Percentiles rank a stretch among this genome's conserved stretches.
These are phyloP conservation scores for Ophioninae sp. DNA, from an alignment of 2,888 invertebrate species.

Conservation along the genomic window DNA sequence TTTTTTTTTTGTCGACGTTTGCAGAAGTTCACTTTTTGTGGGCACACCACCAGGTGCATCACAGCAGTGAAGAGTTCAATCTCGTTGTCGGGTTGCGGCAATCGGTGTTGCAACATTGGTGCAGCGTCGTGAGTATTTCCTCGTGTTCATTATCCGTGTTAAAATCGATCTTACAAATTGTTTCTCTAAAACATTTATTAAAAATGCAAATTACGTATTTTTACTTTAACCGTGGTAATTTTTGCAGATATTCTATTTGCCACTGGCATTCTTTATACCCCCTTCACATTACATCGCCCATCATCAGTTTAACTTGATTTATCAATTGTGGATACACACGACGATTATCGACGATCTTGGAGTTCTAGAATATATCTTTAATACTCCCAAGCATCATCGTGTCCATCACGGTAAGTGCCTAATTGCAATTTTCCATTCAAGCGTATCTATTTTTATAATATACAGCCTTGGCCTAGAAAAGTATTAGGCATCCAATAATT, in stretches of 20 bases:
- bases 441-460: no score
- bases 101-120: slow-evolving; percentile 90
- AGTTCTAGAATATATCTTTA: slow-evolving; percentile 92
- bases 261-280: slow-evolving; percentile 89
- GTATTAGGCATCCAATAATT: no score
- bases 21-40: slow-evolving; percentile 93
- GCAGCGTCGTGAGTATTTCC: slow-evolving; percentile 87
- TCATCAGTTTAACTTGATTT: slow-evolving; percentile 93
- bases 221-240: background rate
- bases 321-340: slow-evolving; percentile 97
- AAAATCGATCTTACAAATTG: background rate
- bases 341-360: slow-evolving; percentile 90
- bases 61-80: slow-evolving; percentile 95
- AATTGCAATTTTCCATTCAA: slow-evolving; percentile 12
- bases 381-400: slow-evolving; percentile 95
- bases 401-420: slow-evolving; percentile 88
- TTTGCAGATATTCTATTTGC: slow-evolving; percentile 87
- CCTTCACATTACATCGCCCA: slow-evolving; percentile 92
- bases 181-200: background rate
- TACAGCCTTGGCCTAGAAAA: no score
- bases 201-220: background rate
- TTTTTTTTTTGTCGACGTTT: slow-evolving; percentile 68
- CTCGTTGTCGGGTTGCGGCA: slow-evolving; percentile 92
- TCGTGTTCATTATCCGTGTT: slow-evolving; percentile 39
- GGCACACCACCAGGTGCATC: slow-evolving; percentile 96